Conservation (phyloP, 2,888 invertebrate species). For the Paralinhomoeus sp. region DNA sequence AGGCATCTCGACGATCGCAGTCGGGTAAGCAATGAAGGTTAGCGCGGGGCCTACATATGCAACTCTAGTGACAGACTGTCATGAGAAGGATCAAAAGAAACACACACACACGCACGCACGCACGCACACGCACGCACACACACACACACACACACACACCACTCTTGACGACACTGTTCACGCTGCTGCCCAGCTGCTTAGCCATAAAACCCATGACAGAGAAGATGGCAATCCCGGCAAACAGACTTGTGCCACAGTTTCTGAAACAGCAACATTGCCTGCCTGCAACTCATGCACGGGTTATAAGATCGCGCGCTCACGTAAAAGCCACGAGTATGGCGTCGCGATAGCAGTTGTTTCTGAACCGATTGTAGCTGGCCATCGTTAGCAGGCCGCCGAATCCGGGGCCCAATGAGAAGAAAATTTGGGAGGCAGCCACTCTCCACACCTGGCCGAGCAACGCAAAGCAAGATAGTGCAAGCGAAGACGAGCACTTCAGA, state of each 20-base stretch:
- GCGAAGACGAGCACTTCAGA: too few species aligned
- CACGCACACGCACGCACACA: too few species aligned
- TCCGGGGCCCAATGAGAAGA: conserved; percentile 24
- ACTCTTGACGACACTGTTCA: conserved; percentile 9
- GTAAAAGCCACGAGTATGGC: conserved; percentile 11
- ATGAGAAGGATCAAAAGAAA: too few species aligned
- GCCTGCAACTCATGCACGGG: too few species aligned
- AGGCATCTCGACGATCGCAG: conserved; percentile 1
- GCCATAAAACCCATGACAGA: conserved; percentile 13
- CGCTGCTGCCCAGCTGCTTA: conserved; percentile 1
- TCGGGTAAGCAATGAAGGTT: conserved; percentile 2
- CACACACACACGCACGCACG: too few species aligned
- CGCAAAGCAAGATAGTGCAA: too few species aligned
- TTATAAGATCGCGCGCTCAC: too few species aligned
- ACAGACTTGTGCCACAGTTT: conserved; percentile 8
- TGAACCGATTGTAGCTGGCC: conserved; percentile 24
- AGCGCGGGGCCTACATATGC: not conserved
- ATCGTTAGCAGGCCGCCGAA: conserved; percentile 25
- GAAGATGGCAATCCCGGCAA: conserved; percentile 15
- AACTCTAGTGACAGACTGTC: too few species aligned
- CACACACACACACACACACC: too few species aligned
- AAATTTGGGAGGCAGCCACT: conserved; percentile 24
- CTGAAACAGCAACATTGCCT: too few species aligned
- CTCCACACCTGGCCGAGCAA: conserved; percentile 16
- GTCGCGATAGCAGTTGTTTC: conserved; percentile 35